phyloP scores from a whole-genome alignment of 2,113 vertebrate species.

The Python bivittatus region DNA sequence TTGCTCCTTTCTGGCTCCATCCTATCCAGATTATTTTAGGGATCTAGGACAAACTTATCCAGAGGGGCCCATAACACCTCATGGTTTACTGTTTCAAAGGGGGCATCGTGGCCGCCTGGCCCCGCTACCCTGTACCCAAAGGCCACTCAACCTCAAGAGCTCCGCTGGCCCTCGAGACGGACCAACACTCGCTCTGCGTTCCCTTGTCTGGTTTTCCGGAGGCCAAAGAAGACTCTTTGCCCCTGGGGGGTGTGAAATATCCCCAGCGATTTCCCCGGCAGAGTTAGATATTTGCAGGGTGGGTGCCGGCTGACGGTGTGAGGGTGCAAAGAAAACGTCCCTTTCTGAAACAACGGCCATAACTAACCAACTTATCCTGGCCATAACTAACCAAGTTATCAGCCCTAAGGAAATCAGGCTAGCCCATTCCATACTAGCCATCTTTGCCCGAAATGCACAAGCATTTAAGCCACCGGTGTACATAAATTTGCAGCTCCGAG shows the following conservation, averaged over 20 bases:
- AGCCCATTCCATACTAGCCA: neutral
- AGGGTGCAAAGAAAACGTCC: neutral
- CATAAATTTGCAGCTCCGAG: conserved; percentile 72
- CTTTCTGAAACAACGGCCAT: neutral
- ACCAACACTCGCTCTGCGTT: neutral
- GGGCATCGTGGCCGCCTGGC: neutral
- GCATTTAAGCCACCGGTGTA: conserved; percentile 68
- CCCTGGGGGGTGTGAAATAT: too few relatives aligned
- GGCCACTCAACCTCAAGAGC: too few relatives aligned
- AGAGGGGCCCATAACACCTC: neutral
- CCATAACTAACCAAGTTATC: neutral
- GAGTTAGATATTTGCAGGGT: too few relatives aligned
- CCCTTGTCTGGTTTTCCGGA: neutral
- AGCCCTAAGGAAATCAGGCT: neutral
- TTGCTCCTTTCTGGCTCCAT: neutral
- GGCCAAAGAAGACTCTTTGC: neutral
- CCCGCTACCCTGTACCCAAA: neutral
- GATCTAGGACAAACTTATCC: neutral
- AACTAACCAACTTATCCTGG: too few relatives aligned
- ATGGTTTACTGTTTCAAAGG: neutral
- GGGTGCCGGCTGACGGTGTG: neutral
- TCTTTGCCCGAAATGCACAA: conserved; percentile 23
- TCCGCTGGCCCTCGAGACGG: neutral
- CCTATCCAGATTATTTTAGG: neutral
- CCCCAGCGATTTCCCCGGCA: too few relatives aligned